Percentiles rank a stretch among this genome's conserved stretches.
phyloP scores from a whole-genome alignment of 2,113 vertebrate species.

The cat (Felis catus) region DNA sequence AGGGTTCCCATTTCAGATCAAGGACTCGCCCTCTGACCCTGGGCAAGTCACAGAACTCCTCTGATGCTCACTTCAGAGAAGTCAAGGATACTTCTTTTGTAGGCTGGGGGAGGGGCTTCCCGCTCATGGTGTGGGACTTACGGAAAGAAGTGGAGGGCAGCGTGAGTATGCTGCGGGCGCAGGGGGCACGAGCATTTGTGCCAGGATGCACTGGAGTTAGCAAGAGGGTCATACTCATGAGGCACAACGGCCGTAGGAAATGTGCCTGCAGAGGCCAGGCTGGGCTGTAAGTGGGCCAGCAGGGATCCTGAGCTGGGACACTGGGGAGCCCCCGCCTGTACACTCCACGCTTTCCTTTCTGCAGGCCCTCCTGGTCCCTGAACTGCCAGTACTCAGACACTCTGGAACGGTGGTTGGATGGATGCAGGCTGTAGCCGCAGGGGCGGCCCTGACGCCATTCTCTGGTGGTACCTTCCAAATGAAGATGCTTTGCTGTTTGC shows the following conservation, averaged over 20 bases:
- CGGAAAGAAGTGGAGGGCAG: background rate
- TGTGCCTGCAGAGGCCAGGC: background rate
- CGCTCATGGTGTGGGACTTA: background rate
- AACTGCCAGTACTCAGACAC: conserved; percentile 55
- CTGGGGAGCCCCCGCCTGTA: background rate
- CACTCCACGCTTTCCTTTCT: background rate
- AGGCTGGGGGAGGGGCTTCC: background rate
- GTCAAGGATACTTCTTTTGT: background rate
- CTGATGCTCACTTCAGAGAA: background rate
- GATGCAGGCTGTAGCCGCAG: conserved; percentile 31
- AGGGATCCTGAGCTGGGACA: background rate
- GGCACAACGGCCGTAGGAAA: background rate
- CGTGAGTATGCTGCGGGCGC: accelerated
- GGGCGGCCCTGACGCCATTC: accelerated
- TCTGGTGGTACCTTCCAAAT: background rate
- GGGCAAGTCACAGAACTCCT: background rate
- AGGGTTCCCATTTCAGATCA: background rate
- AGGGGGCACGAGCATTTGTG: too few relatives aligned
- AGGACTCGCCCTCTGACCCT: background rate
- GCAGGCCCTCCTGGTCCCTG: conserved; percentile 64
- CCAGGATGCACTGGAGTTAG: background rate
- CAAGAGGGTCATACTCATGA: background rate
- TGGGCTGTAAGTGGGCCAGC: accelerated
- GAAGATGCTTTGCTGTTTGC: background rate
- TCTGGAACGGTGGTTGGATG: conserved; percentile 49